Percentiles rank a stretch among this genome's conserved stretches.
These are phyloP conservation scores for Cryptomyrus ogoouensis DNA, from an alignment of 2,113 vertebrate species.

Conservation along the genomic window DNA sequence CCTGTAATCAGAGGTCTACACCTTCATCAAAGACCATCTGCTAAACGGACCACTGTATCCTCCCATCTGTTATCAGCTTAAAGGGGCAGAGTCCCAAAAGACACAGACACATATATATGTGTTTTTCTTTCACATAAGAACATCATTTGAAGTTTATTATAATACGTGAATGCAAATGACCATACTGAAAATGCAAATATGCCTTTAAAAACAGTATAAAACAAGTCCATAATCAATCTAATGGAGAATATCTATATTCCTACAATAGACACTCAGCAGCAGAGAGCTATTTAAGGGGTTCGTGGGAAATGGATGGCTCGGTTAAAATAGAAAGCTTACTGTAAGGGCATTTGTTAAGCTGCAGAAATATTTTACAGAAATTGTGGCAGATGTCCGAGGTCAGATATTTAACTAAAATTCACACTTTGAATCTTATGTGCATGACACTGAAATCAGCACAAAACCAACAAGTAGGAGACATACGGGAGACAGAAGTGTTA, in stretches of 20 bases:
- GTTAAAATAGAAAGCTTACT: conserved; percentile 3
- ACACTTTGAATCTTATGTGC: conserved; percentile 26
- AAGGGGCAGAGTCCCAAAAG: background rate
- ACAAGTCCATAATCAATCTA: background rate
- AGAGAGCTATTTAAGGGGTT: background rate
- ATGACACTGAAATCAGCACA: conserved; percentile 39
- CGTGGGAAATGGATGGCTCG: background rate
- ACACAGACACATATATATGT: background rate
- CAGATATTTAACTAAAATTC: background rate
- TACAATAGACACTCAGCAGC: background rate
- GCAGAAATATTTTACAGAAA: background rate
- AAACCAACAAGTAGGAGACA: background rate
- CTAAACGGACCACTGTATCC: background rate
- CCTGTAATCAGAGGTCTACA: background rate
- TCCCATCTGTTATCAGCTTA: background rate
- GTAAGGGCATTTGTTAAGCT: background rate
- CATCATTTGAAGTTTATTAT: background rate
- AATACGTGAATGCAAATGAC: background rate
- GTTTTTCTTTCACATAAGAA: background rate
- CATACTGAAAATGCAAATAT: background rate
- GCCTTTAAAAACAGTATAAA: background rate
- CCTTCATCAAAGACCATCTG: background rate
- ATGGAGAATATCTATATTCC: background rate
- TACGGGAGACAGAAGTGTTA: background rate
- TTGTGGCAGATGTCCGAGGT: background rate